Evolutionary conservation across 2,888 invertebrate species (phyloP).

Genomic region (Archips crataeganus): DNA sequence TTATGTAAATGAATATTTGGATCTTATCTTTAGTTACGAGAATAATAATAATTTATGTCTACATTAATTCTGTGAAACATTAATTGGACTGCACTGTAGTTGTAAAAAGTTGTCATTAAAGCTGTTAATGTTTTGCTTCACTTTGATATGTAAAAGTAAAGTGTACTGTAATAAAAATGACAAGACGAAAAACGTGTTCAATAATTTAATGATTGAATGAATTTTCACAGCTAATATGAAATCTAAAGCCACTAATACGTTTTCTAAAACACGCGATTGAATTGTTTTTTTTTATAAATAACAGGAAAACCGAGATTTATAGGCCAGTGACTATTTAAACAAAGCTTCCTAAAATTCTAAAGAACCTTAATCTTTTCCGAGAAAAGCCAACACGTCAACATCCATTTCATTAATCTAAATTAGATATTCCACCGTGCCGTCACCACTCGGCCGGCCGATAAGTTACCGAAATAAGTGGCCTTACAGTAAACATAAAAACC

Average conservation of each 20-base stretch:
- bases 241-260: not conserved
- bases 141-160: conserved; percentile 18
- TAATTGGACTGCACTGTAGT: conserved; percentile 15
- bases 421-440: conserved; percentile 56
- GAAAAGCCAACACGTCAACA: conserved; percentile 38
- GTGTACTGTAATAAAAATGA: conserved; percentile 4
- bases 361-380: conserved; percentile 1
- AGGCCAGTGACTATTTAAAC: not conserved
- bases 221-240: not conserved
- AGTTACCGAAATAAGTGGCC: conserved; percentile 62
- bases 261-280: not conserved
- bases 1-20: not conserved
- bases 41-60: conserved; percentile 7
- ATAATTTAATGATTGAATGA: not conserved
- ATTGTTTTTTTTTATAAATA: not conserved
- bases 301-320: not conserved
- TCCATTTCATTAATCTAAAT: conserved; percentile 62
- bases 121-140: conserved; percentile 32
- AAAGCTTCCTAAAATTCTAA: conserved; percentile 12
- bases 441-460: conserved; percentile 56
- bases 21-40: conserved; percentile 9
- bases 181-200: not conserved
- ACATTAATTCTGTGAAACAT: conserved; percentile 28
- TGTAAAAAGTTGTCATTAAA: conserved; percentile 30
- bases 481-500: conserved; percentile 70